These are phyloP conservation scores for Pyrrhosoma nymphula DNA, from an alignment of 2,888 invertebrate genomes.

Conservation along the genomic window DNA sequence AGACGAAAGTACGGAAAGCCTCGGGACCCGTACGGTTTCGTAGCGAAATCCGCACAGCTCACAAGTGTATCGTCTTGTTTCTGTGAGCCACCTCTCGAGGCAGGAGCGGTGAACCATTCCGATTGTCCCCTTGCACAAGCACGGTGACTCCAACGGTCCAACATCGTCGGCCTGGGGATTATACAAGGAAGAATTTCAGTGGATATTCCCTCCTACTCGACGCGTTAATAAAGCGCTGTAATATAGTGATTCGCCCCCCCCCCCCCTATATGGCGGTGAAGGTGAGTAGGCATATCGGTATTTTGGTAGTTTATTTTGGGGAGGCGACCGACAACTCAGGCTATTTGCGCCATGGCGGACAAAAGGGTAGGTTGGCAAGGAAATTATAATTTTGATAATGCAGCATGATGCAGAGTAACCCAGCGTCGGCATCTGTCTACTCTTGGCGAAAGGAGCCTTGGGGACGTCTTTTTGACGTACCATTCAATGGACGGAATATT, in stretches of 20 bases:
- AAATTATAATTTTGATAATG: no score
- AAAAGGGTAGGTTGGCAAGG: no score
- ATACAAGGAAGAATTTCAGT: not conserved
- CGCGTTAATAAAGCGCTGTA: not conserved
- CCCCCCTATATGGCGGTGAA: no score
- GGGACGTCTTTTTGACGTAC: no score
- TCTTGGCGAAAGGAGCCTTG: no score
- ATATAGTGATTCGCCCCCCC: not conserved
- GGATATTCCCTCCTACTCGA: not conserved
- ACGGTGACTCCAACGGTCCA: constrained; percentile 25
- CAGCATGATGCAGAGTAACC: no score
- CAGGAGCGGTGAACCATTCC: constrained; percentile 35
- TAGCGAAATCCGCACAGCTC: constrained; percentile 50
- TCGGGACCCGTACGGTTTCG: not conserved
- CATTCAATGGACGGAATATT: no score
- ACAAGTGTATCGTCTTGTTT: not conserved
- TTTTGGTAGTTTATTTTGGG: no score
- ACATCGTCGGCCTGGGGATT: not conserved
- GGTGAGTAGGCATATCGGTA: no score
- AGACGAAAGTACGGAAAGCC: not conserved
- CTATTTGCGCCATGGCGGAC: no score
- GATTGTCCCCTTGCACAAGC: constrained; percentile 30
- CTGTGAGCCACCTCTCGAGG: constrained; percentile 43
- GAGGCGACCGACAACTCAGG: no score
- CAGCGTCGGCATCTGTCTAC: no score